A percentile compares a stretch with the other conserved stretches of the same genome.
Conservation (phyloP, 30 jellyfish, hydroid and myxozoan species). For the Nemopilema nomurai region DNA sequence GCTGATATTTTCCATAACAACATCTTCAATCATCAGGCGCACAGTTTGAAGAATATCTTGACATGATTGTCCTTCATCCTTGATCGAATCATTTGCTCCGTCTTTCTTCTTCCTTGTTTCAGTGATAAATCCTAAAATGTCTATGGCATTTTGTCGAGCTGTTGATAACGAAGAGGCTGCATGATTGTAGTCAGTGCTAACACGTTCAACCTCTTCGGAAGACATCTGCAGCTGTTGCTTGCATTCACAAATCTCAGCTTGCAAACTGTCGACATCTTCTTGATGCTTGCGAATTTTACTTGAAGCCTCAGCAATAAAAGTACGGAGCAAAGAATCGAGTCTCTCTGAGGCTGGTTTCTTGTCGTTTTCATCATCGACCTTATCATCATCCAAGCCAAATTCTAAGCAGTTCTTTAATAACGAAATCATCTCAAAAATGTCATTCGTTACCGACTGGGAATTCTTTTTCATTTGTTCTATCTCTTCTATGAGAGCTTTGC, state of each 20-base stretch:
- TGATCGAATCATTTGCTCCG: not conserved
- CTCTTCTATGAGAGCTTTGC: slow-evolving; percentile 29
- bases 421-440: not conserved
- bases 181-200: not conserved
- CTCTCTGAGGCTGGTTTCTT: not conserved
- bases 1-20: slow-evolving; percentile 27
- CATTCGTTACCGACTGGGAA: not conserved
- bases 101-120: slow-evolving; percentile 12
- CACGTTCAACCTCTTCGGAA: not conserved
- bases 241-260: not conserved
- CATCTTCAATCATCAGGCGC: slow-evolving; percentile 9
- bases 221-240: not conserved
- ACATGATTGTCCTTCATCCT: slow-evolving; percentile 15
- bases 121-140: not conserved
- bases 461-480: slow-evolving; percentile 12
- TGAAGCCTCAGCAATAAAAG: not conserved
- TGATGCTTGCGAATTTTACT: not conserved
- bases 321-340: not conserved
- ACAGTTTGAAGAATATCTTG: slow-evolving; percentile 14
- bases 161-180: not conserved
- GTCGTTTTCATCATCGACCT: not conserved
- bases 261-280: slow-evolving; percentile 3
- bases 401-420: not conserved
- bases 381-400: not conserved
- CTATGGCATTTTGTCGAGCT: not conserved